Base-by-base conservation (phyloP, 2,888 invertebrate genomes). In the Mesorhabditis sp. region DNA sequence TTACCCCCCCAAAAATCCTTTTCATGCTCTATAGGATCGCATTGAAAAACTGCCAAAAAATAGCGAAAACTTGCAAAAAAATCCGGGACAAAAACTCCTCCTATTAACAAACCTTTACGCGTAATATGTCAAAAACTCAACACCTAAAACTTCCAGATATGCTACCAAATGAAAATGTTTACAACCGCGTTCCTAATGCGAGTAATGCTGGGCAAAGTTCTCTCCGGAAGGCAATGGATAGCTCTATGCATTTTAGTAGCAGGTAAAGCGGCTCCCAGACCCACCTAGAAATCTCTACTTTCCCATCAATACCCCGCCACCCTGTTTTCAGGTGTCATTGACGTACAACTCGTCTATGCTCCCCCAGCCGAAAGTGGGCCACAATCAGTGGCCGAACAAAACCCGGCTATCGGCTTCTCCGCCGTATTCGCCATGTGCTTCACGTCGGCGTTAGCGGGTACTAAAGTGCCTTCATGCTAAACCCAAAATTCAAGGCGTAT, bases 401-500 rank as follows among this genome's bases (percentile, higher is more conserved):
- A 76, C n/a, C 80, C 82, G 28, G 58, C 75, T 66, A 62, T 82
- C 62, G 84, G 84, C 4, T 76, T 85, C 62, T 28, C 69, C n/a
- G 74, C 82, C n/a, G 85, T 83, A 6, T 65, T 81, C 28, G 74
- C 77, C 2, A 84, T 84, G 84, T 84, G 84, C 65, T 80, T 84
- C 68, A 85, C 84, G 4, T 84, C 83, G 0, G 84, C 84, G 2
- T 82, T 84, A 68, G 84, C 84, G 10, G 83, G 82, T 83, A 5
- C 5, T 28, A 50, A 13, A 13, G 58, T 50, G n/a, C 10, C 7
- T 50, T 50, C n/a, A 50, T 43, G 3, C n/a, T 13, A 7, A 44
- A 43, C 15, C 28, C 10, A 13, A 45, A 43, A 28, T 72, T 71
- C 45, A 62, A 81, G 97, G 97, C 44, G 93, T 97, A 73, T 98